phyloP scores from a whole-genome alignment of 2,113 vertebrate species.

The Pterocles gutturalis region DNA sequence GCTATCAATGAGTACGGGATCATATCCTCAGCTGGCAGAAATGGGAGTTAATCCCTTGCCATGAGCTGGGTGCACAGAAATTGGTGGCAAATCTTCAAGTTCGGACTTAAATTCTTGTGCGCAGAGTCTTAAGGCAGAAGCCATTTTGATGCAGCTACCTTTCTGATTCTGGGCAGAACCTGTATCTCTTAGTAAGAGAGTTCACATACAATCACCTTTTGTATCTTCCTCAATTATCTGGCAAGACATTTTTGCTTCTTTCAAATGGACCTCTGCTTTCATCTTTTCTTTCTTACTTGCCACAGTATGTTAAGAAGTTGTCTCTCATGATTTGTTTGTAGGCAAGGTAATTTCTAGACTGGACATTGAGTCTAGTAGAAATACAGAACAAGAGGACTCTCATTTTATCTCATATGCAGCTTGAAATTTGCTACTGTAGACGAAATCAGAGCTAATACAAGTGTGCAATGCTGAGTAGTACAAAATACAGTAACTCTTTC shows the following conservation, averaged over 20 bases:
- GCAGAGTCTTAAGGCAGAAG: not conserved
- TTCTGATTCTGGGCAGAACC: not conserved
- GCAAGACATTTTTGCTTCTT: not conserved
- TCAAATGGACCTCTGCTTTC: not conserved
- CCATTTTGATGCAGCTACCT: not conserved
- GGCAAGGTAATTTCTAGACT: not conserved
- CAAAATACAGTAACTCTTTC: not conserved
- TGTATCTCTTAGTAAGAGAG: not conserved
- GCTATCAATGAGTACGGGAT: not conserved
- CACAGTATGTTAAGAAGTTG: not conserved
- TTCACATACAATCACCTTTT: not conserved
- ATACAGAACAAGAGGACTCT: not conserved
- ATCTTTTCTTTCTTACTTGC: not conserved
- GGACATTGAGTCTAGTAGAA: not conserved
- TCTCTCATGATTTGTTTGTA: not conserved
- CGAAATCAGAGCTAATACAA: not conserved
- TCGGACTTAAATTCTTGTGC: not conserved
- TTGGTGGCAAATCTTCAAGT: not conserved
- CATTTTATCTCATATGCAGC: not conserved
- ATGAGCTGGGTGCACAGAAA: not conserved
- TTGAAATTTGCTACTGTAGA: not conserved
- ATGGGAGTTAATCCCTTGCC: not conserved
- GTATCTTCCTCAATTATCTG: not conserved
- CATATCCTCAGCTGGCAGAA: not conserved
- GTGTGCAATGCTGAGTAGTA: not conserved